Evolutionary conservation across 2,888 invertebrate genomes (phyloP), one percentile per base, ranked within the genome.

Genomic region (Drosophila niveifrons): DNA sequence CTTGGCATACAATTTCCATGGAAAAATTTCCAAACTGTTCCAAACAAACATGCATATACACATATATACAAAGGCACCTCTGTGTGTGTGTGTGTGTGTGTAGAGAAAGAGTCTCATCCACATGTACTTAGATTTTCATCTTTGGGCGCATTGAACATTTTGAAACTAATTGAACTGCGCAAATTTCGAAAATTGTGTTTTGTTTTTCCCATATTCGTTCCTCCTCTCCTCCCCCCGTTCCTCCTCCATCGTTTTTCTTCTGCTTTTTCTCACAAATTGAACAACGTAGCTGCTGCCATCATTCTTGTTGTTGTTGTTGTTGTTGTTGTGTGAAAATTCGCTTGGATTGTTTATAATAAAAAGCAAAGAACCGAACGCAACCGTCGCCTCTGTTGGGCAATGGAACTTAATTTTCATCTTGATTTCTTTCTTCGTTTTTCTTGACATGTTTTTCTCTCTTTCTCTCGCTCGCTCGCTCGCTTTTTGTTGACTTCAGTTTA

Each of bases 121-220:
- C 47, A 39, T 76, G 73, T 65, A 61, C 66, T 73, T 59, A 48
- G 46, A 23, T 56, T 34, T 11, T 34, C n/a, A 50, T 53, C 44
- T 36, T 46, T 64, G 36, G 57, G 62, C 53, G 52, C 65, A 61
- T 56, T 68, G 51, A 68, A 68, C 23, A 65, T 52, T 68, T 47
- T 31, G 36, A 75, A 71, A 70, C 65, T 72, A 74, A 87, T 84
- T 78, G 78, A 87, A 85, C 83, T 87, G 90, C 90, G 85, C 83
- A 87, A 90, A 80, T 83, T 86, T 75, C 28, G 47, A 73, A 79
- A 64, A 56, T 62, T 56, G 39, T 69, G 48, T 65, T 77, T 66
- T 56, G 53, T 52, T 57, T 56, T 65, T 62, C 55, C 18, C 50
- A 63, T 68, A 23, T 4, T 23, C 23, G 23, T 6, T 6, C 23